Base-by-base conservation (phyloP, 2,888 invertebrate species). In the Tetropium fuscum region DNA sequence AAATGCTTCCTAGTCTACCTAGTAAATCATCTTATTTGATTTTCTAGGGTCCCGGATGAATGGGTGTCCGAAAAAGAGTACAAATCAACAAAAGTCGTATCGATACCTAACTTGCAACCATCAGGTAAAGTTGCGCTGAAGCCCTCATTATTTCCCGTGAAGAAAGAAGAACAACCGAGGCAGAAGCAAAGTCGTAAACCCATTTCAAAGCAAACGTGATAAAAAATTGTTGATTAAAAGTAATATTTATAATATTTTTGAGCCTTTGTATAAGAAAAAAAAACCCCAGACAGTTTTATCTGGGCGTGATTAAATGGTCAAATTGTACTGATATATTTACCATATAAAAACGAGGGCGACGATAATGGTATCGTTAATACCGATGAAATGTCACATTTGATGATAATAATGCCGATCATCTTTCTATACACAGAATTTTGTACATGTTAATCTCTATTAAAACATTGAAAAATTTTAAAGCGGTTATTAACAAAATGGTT, bases 11-110 rank as follows among this genome's bases (percentile, higher is more conserved):
- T n/a, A n/a, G n/a, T n/a, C n/a, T n/a, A n/a, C n/a, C n/a, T n/a
- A n/a, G n/a, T n/a, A n/a, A n/a, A n/a, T n/a, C n/a, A 4, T 16
- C 40, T 40, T 11, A 32, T 32, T 3, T 2, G 1, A 5, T 44
- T 5, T 27, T 59, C 7, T 84, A 95, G 95, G 76, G 83, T 94
- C 80, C 90, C 92, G 13, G 94, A 95, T 81, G 91, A 93, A 78
- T 95, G 95, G 95, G 86, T 95, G 66, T 84, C 88, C 0, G 93
- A 92, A 80, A 87, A 88, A 78, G 87, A 88, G 61, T 88, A 88
- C 78, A 84, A 84, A 72, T 84, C 86, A 51, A 84, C 86, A 63
- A 90, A 89, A 81, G 82, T 84, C 30, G 85, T 90, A 34, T 84
- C 86, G 74, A 87, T 88, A 54, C 81, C 84, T 2, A 72, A 80